Base-by-base conservation (phyloP, 2,888 invertebrate species). In the Callyntrura guangdongensis region DNA sequence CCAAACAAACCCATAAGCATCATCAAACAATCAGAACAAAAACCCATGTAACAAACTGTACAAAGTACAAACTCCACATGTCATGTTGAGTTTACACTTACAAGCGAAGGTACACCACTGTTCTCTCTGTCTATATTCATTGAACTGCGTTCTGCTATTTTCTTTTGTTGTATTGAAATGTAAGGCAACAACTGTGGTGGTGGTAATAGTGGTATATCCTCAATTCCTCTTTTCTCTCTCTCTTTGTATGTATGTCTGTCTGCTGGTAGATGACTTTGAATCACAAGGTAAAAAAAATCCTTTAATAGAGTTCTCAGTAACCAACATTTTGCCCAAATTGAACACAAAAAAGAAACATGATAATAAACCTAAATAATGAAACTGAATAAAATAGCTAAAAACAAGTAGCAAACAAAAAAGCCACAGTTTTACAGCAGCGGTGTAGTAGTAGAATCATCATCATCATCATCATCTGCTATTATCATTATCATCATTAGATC, bases 51-150 rank as follows among this genome's bases (percentile, higher is more conserved):
- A 20, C 45, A 14, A 64, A 12, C 22, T 61, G 11, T 20, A 61
- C 14, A 45, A 69, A 17, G 5, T n/a, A n/a, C 11, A 36, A 69
- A n/a, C 69, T 69, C 36, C n/a, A 45, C 69, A 69, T 69, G 69
- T 69, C 69, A 69, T 69, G 69, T 69, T 69, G 69, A 9, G 69
- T 36, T 69, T 69, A 69, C 36, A 36, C 69, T n/a, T n/a, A n/a
- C n/a, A n/a, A 69, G 69, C 45, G 14, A 69, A 45, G 2, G 69
- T 45, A n/a, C n/a, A n/a, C n/a, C n/a, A n/a, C n/a, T n/a, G n/a
- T n/a, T n/a, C n/a, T n/a, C n/a, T n/a, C n/a, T n/a, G n/a, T n/a
- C n/a, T n/a, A n/a, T 22, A 20, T 61, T 61, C 61, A 61, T 61
- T 12, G 4, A 22, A 22, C 61, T 20, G 2, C n/a, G n/a, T 61